phyloP scores from a whole-genome alignment of 2,113 vertebrate species.

The Archilochus colubris region DNA sequence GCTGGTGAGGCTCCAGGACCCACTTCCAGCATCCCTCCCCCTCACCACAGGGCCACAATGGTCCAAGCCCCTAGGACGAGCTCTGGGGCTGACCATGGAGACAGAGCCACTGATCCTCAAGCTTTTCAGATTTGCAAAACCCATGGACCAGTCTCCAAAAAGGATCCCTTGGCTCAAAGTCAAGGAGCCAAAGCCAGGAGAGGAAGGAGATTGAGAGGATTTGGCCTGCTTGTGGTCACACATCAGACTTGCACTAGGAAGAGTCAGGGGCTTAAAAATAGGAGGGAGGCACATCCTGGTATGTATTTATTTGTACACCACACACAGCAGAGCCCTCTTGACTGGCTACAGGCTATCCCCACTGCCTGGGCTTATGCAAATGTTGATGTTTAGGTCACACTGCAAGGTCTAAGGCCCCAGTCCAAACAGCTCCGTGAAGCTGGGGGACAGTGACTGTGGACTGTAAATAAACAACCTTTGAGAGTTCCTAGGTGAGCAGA shows the following conservation, averaged over 20 bases:
- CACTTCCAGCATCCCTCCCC: not conserved
- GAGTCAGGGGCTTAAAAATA: not conserved
- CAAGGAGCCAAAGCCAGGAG: not conserved
- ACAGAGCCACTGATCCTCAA: not conserved
- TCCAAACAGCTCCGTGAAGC: not conserved
- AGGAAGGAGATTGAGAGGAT: not conserved
- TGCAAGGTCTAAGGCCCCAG: conserved; percentile 15
- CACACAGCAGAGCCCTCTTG: not conserved
- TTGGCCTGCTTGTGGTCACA: not conserved
- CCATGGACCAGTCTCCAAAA: not conserved
- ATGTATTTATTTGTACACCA: not conserved
- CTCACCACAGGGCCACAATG: accelerated
- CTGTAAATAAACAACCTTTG: conserved; percentile 15
- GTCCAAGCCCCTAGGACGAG: not conserved
- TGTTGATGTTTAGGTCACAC: not conserved
- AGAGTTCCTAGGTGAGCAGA: not conserved
- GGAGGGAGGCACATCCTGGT: not conserved
- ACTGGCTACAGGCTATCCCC: not conserved
- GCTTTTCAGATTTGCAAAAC: not conserved
- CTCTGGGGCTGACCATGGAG: no score
- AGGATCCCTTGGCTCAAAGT: not conserved
- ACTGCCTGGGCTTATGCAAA: not conserved
- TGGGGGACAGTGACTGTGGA: not conserved
- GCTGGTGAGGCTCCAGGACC: accelerated
- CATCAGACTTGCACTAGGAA: not conserved